These are phyloP conservation scores for Nyleta sp. DNA, from an alignment of 2,888 invertebrate genomes.

Conservation along the genomic window DNA sequence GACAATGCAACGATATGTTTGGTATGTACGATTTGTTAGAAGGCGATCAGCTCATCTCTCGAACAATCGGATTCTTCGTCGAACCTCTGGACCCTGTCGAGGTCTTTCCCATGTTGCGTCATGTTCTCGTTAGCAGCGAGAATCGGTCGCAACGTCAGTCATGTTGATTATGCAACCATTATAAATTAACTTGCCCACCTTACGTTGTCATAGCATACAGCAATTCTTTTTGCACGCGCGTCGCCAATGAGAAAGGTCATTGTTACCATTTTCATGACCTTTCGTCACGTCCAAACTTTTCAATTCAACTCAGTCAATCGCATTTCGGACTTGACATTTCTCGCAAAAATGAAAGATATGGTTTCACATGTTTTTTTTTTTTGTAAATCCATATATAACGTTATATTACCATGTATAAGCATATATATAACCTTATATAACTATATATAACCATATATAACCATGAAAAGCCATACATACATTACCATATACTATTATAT, in stretches of 20 bases:
- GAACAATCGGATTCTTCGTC: constrained; percentile 57
- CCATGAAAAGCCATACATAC: too few species aligned
- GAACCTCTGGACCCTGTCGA: constrained; percentile 61
- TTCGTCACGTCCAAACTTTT: too few species aligned
- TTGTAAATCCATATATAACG: too few species aligned
- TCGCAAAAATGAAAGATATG: too few species aligned
- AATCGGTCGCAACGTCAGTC: constrained; percentile 61
- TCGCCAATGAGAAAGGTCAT: constrained; percentile 50
- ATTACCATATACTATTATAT: too few species aligned
- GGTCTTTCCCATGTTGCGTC: constrained; percentile 63
- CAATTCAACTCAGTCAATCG: too few species aligned
- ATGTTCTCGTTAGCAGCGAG: constrained; percentile 60
- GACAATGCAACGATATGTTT: too few species aligned
- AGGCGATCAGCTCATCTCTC: constrained; percentile 48
- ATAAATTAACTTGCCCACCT: constrained; percentile 51
- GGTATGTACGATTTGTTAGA: constrained; percentile 39
- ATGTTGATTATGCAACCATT: constrained; percentile 56
- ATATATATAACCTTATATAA: too few species aligned
- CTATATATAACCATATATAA: too few species aligned
- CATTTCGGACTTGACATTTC: too few species aligned
- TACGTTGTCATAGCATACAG: constrained; percentile 8
- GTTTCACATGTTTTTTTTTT: too few species aligned
- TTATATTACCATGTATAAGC: too few species aligned
- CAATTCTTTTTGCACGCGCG: constrained; percentile 30
- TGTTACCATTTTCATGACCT: constrained; percentile 37